These are phyloP conservation scores for Drosophila ambigua DNA, from an alignment of 1,140 invertebrate genomes.

Conservation along the genomic window DNA sequence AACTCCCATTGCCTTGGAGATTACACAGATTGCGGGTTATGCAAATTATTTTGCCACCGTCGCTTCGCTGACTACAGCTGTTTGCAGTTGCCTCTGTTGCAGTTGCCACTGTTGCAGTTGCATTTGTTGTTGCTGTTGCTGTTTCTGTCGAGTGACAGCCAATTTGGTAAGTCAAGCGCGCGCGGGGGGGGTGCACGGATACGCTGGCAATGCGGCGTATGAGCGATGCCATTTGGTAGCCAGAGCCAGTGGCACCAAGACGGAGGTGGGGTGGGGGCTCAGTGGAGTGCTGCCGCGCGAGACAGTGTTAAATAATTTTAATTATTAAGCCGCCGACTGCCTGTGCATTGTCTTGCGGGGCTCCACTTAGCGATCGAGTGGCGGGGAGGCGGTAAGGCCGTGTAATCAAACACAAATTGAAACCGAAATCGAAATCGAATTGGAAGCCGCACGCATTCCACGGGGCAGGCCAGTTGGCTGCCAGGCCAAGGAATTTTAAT, in stretches of 20 bases:
- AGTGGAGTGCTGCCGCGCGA: conserved; percentile 3
- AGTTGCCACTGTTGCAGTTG: conserved; percentile 8
- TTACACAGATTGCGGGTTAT: conserved; percentile 58
- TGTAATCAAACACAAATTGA: conserved; percentile 61
- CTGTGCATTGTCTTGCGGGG: conserved; percentile 41
- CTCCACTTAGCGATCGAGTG: neutral
- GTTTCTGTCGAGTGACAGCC: conserved; percentile 44
- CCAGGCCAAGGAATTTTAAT: conserved; percentile 73
- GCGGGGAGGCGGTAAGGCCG: neutral
- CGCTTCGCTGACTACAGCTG: conserved; percentile 1
- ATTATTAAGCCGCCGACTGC: conserved; percentile 52
- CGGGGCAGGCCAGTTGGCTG: conserved; percentile 2
- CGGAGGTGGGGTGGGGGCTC: neutral
- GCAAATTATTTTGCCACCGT: conserved; percentile 69
- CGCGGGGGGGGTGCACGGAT: conserved; percentile 18
- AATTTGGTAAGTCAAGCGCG: conserved; percentile 52
- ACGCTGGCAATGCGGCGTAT: conserved; percentile 16
- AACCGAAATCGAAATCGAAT: conserved; percentile 66
- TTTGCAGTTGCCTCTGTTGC: neutral
- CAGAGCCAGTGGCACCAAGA: too few species aligned
- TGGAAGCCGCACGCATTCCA: conserved; percentile 65
- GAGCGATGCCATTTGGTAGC: conserved; percentile 44
- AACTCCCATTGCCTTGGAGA: conserved; percentile 27
- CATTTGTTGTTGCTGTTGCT: conserved; percentile 12
- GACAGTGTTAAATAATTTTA: conserved; percentile 64